Base-by-base conservation (phyloP, 1,140 invertebrate species). In the Adoxophyes honmai region DNA sequence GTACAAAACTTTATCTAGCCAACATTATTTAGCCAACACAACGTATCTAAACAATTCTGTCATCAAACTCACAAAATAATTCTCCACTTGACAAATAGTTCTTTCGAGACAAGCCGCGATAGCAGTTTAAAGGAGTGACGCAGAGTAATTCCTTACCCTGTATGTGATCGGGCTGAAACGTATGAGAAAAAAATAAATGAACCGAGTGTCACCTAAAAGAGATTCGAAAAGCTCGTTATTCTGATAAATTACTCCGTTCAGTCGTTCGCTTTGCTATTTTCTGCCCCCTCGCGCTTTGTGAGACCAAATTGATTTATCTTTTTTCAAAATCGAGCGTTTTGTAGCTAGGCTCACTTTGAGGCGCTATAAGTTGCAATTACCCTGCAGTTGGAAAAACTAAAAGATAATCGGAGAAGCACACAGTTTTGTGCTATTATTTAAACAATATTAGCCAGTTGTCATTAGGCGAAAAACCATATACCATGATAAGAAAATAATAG, bases 151-250 rank as follows among this genome's bases (percentile, higher is more conserved):
- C n/a, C n/a, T n/a, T n/a, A 70, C 69, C 67, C 68, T 64, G 80
- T 78, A 81, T 79, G 77, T 80, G 78, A 84, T 84, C 75, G 75
- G 71, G 72, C 66, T 62, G 68, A 74, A 81, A 78, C 68, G 78
- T 78, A 81, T 78, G 74, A 81, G 79, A 83, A 81, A 78, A 82
- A 73, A 73, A 84, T 81, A 85, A 85, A 85, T 85, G 81, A 85
- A 85, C 75, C 78, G 63, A 69, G 71, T 76, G 81, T 81, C 81
- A 81, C 81, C 70, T 67, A 79, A 76, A 79, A 72, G 73, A 81
- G 77, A 82, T 84, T 84, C 78, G 75, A 76, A 77, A 79, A 78
- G 72, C 74, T 82, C 81, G 79, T 84, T 84, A 79, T 77, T 74
- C 81, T 79, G 79, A 84, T 84, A 82, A 81, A 84, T 80, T 79